Base-by-base conservation (phyloP, 2,888 invertebrate species). In the Lasioglossum morio region DNA sequence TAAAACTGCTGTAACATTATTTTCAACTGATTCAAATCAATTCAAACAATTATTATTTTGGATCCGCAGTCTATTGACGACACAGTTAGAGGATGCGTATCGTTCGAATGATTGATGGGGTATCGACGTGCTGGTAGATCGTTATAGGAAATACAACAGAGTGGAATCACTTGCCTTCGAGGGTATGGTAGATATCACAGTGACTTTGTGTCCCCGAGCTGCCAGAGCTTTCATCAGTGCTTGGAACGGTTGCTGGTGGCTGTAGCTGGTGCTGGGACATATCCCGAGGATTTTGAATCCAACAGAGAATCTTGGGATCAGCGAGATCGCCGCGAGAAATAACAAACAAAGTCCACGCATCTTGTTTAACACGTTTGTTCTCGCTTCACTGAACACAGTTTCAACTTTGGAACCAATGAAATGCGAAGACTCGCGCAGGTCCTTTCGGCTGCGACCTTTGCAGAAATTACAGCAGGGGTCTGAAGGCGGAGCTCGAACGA, bases 171-270 rank as follows among this genome's bases (percentile, higher is more conserved):
- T 46, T 90, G 93, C 93, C 92, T 94, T 93, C 72, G 92, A 89
- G 16, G 93, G 93, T 66, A 93, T 87, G 30, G 94, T 94, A 40
- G 94, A 94, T 84, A 94, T 89, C 77, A 94, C 92, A 48, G 94
- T 93, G 57, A 94, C 91, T 70, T 82, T 91, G 90, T 94, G 94
- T 46, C 92, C 93, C 77, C 91, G 92, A 70, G 84, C 83, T 8
- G 93, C 94, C 73, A 94, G 89, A 77, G 93, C 92, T 84, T 93
- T 94, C 94, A 93, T 94, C 84, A 94, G 86, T 57, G 94, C 93
- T 83, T 94, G 94, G 89, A 94, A 94, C 57, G 94, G 94, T 85
- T 94, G 94, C 81, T 94, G 94, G 89, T 94, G 94, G 78, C 94
- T 94, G 86, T 93, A 94, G 90, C 94, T 94, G 46, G 91, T 78